phyloP scores from a whole-genome alignment of 2,888 invertebrate genomes.

The Caenorhabditis afra region DNA sequence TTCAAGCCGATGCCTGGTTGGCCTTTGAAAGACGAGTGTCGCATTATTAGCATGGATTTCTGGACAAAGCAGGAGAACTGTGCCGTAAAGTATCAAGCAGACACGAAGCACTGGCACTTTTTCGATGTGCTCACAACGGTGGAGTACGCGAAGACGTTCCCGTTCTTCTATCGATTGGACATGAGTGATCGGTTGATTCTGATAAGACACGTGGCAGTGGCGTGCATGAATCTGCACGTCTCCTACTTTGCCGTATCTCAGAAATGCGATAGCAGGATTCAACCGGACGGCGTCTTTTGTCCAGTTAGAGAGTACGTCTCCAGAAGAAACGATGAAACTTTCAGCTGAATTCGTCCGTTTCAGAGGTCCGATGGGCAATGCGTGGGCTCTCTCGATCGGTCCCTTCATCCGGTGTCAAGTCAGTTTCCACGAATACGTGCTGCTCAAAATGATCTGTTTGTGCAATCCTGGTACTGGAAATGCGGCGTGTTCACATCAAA shows the following conservation, averaged over 20 bases:
- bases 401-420: constrained; percentile 43
- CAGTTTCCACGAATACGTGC: constrained; percentile 16
- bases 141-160: constrained; percentile 51
- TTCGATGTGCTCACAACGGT: constrained; percentile 46
- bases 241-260: constrained; percentile 26
- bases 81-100: not conserved
- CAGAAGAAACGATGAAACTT: constrained; percentile 25
- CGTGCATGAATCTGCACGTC: constrained; percentile 46
- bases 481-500: no score
- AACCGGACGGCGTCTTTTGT: constrained; percentile 36
- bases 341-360: constrained; percentile 40
- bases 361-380: not conserved
- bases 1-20: constrained; percentile 35
- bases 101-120: constrained; percentile 41
- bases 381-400: constrained; percentile 32
- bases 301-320: constrained; percentile 17
- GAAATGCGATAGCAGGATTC: constrained; percentile 35
- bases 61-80: not conserved
- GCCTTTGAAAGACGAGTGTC: constrained; percentile 3
- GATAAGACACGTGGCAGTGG: constrained; percentile 29
- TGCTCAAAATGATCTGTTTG: constrained; percentile 46
- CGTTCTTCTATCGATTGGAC: constrained; percentile 27
- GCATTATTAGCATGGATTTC: not conserved
- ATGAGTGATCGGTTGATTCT: constrained; percentile 22
- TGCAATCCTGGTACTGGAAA: constrained; percentile 51